Percentiles rank a stretch among this genome's conserved stretches.
Conservation (phyloP, 37 sponge, comb jelly and placozoan species). For the Geodia barretti region DNA sequence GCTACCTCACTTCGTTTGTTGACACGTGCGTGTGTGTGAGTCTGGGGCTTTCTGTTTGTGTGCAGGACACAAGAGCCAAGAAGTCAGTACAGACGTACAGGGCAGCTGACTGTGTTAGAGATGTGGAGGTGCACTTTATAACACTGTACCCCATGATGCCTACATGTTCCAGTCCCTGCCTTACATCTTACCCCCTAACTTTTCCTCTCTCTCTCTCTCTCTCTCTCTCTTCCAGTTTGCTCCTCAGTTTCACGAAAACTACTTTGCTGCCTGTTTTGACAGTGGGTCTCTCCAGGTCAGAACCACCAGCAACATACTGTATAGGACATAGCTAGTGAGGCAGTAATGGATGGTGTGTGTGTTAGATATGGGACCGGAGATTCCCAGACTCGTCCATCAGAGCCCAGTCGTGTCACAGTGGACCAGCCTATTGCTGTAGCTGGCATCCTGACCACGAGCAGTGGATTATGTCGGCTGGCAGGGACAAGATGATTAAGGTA, state of each 20-base stretch:
- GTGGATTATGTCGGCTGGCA: conserved; percentile 72
- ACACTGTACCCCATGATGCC: neutral
- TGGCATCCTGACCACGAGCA: conserved; percentile 79
- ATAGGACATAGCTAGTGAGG: too few species aligned
- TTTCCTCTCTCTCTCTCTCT: too few species aligned
- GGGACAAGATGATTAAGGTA: conserved; percentile 89
- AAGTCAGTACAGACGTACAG: conserved; percentile 25
- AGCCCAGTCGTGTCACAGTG: conserved; percentile 51
- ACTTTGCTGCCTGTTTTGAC: conserved; percentile 75
- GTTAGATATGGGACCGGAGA: conserved; percentile 85
- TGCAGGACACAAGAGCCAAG: conserved; percentile 48
- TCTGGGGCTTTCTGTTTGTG: neutral
- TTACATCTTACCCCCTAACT: too few species aligned
- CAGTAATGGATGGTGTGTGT: neutral
- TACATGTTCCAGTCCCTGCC: too few species aligned
- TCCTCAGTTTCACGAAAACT: conserved; percentile 29
- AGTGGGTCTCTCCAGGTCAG: conserved; percentile 73
- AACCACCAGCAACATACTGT: too few species aligned
- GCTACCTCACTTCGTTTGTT: conserved; percentile 9
- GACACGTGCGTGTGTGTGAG: conserved; percentile 2
- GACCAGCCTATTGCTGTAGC: conserved; percentile 81
- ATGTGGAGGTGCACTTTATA: conserved; percentile 66
- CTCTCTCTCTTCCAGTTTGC: conserved; percentile 27
- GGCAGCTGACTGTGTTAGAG: conserved; percentile 81
- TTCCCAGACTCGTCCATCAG: conserved; percentile 35